Percentiles rank a stretch among this genome's conserved stretches.
phyloP scores from a whole-genome alignment of 2,113 vertebrate species.

The Pelusios castaneus region DNA sequence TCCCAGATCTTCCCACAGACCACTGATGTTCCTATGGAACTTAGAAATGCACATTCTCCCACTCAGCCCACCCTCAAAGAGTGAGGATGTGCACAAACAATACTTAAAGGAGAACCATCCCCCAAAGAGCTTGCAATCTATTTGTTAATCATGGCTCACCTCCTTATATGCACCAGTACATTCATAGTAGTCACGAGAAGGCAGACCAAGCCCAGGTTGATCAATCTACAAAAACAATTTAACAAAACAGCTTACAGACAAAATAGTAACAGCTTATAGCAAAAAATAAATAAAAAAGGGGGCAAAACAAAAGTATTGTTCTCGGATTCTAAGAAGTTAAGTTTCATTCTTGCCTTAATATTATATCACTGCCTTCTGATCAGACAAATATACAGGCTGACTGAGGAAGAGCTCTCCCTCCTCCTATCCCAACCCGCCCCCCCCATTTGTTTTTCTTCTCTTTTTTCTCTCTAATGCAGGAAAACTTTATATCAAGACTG shows the following conservation, averaged over 20 bases:
- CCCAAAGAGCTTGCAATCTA: background rate
- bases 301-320: too few relatives aligned
- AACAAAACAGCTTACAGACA: background rate
- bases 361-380: background rate
- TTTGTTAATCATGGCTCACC: slow-evolving; percentile 73
- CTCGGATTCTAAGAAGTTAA: background rate
- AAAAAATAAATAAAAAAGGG: background rate
- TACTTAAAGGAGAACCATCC: background rate
- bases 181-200: slow-evolving; percentile 91
- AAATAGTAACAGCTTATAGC: background rate
- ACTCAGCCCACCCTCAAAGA: background rate
- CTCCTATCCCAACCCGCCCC: background rate
- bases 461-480: background rate
- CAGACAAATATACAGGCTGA: background rate
- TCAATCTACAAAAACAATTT: slow-evolving; percentile 83
- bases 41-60: background rate
- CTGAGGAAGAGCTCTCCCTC: background rate
- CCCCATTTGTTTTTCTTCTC: background rate
- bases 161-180: slow-evolving; percentile 88
- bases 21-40: background rate
- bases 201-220: slow-evolving; percentile 89
- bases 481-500: background rate
- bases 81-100: background rate
- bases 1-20: background rate
- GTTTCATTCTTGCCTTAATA: background rate